A percentile compares a stretch with the other conserved stretches of the same genome.
These are phyloP conservation scores for Cynocephalus volans DNA, from an alignment of 2,113 vertebrate genomes.

Conservation along the genomic window DNA sequence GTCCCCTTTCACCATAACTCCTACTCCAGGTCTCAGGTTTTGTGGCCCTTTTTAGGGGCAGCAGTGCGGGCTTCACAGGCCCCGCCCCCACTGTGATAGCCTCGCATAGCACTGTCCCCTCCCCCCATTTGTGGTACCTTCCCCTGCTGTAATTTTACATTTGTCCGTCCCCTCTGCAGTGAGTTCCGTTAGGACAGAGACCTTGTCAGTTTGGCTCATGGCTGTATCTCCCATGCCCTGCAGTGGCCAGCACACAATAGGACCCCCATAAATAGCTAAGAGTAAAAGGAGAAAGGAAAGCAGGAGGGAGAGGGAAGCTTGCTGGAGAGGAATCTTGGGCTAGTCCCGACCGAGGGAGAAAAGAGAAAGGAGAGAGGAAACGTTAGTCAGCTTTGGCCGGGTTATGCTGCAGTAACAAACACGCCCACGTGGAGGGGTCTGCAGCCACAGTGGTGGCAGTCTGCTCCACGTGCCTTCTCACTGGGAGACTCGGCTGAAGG, in stretches of 20 bases:
- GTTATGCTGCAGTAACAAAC: neutral
- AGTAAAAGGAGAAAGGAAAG: neutral
- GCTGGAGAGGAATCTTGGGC: no score
- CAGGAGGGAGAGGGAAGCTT: neutral
- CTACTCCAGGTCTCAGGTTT: neutral
- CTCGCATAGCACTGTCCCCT: neutral
- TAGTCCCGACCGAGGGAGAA: no score
- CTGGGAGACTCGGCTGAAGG: neutral
- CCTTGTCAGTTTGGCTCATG: rapidly evolving
- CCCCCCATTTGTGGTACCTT: no score
- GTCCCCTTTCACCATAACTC: neutral
- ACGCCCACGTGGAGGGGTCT: neutral
- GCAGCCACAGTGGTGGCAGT: no score
- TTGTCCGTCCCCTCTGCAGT: neutral
- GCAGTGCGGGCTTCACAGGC: no score
- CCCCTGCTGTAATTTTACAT: neutral
- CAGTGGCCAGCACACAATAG: neutral
- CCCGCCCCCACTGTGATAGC: neutral
- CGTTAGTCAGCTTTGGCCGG: neutral
- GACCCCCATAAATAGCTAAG: neutral
- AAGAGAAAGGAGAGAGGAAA: neutral
- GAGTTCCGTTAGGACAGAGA: neutral
- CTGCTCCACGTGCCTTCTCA: rapidly evolving
- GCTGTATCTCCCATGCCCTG: neutral
- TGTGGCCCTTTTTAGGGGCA: neutral